phyloP scores from a whole-genome alignment of 1,140 invertebrate genomes.

The Panagrolaimus sp. region DNA sequence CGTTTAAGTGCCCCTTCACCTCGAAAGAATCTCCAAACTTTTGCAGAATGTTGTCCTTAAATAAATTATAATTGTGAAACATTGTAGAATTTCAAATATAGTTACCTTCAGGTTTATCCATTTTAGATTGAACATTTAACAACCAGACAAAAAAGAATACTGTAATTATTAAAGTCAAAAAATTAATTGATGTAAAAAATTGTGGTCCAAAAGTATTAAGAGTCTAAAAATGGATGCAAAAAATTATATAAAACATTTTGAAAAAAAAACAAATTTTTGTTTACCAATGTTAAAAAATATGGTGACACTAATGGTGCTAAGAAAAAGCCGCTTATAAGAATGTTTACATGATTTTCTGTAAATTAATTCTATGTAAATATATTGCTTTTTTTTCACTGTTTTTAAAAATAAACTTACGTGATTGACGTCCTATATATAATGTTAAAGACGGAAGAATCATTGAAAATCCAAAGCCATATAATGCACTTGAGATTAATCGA shows the following conservation, averaged over 20 bases:
- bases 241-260: constrained; percentile 7
- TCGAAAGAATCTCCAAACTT: constrained; percentile 6
- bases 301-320: constrained; percentile 8
- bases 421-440: not conserved
- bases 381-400: no score
- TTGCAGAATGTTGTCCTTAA: constrained; percentile 9
- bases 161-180: constrained; percentile 1
- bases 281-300: not conserved
- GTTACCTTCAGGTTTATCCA: constrained; percentile 12
- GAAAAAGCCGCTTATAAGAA: not conserved
- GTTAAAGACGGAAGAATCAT: constrained; percentile 4
- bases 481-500: not conserved
- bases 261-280: not conserved
- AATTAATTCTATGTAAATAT: not conserved
- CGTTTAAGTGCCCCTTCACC: not conserved
- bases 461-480: constrained; percentile 14
- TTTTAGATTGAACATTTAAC: constrained; percentile 12
- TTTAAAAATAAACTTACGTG: not conserved
- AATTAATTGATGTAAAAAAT: constrained; percentile 17
- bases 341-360: constrained; percentile 1
- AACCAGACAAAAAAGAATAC: constrained; percentile 14
- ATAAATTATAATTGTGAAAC: not conserved
- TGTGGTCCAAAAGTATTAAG: not conserved
- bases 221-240: not conserved
- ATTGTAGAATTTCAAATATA: not conserved